A percentile compares a stretch with the other conserved stretches of the same genome.
Conservation (phyloP, 2,888 invertebrate genomes). For the Spilarctia lutea region DNA sequence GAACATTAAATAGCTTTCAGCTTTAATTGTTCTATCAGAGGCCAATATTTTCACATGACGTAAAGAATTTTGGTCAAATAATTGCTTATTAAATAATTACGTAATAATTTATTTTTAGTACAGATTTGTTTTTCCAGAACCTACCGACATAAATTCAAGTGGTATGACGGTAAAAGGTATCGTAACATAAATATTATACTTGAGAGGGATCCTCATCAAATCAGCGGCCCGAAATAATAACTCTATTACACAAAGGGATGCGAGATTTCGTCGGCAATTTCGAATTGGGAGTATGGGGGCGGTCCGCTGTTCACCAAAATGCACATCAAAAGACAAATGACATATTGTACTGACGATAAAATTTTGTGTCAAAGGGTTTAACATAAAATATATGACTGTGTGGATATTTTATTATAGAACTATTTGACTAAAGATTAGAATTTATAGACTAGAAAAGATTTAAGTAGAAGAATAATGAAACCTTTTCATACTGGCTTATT, state of each 20-base stretch:
- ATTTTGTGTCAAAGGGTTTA: conserved; percentile 24
- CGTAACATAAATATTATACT: conserved; percentile 43
- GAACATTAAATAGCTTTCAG: conserved; percentile 48
- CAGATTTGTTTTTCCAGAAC: background rate
- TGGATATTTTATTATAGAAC: conserved; percentile 12
- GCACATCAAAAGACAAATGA: conserved; percentile 52
- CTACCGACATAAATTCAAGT: conserved; percentile 18
- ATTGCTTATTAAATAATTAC: background rate
- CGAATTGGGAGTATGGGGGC: conserved; percentile 68
- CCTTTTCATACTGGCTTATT: background rate
- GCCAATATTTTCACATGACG: background rate
- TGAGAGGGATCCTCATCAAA: conserved; percentile 69
- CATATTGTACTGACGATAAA: conserved; percentile 51
- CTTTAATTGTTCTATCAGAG: background rate
- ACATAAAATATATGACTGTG: conserved; percentile 14
- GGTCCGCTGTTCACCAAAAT: conserved; percentile 60
- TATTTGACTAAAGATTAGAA: no score
- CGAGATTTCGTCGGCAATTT: conserved; percentile 78
- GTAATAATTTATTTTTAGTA: background rate
- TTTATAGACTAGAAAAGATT: no score
- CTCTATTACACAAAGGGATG: conserved; percentile 77
- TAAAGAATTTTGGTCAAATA: background rate
- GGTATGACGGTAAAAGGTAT: conserved; percentile 26
- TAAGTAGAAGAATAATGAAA: background rate
- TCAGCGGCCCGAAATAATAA: conserved; percentile 80